Base-by-base conservation (phyloP, 2,888 invertebrate genomes). In the Lasius fuliginosus region DNA sequence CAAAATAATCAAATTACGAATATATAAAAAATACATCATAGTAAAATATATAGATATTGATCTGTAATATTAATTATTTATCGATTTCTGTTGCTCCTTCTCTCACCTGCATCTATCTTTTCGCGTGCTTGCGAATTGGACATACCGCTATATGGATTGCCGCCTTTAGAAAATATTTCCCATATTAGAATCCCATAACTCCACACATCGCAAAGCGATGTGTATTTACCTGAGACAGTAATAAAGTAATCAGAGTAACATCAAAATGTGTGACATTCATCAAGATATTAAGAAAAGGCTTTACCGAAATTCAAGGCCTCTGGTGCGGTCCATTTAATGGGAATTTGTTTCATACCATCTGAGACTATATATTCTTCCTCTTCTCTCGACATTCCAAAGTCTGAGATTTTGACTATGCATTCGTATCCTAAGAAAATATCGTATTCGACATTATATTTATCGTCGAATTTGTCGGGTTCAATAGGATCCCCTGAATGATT, bases 251-350 rank as follows among this genome's bases (percentile, higher is more conserved):
- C 3, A n/a, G 8, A 12, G 40, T 3, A 74, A 36, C 8, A 82
- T 49, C 42, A 49, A 33, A 65, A 65, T 71, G n/a, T 56, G 49
- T 46, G 0, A 82, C 95, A 49, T 36, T 64, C 5, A 42, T n/a
- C n/a, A 60, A 60, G 2, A 75, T 5, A 5, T 4, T 23, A 3
- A 15, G 46, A 64, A 49, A 18, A 46, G 15, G 27, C 18, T 40
- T 95, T 94, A 97, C 99, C 99, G 94, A 98, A 99, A 95, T 99
- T 99, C 15, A 99, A 96, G 3, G 99, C 99, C 95, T 99, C 99
- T 0, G 99, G 99, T 2, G 99, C 99, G 0, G 99, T 99, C 99
- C 99, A 99, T 95, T 99, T 99, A 86, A 99, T 99, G 0, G 99
- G 99, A 91, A 99, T 99, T 96, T 99, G 99, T 95, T 99, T 99